Conservation (phyloP, 2,888 invertebrate species). For the Ichneumoninae sp. region DNA sequence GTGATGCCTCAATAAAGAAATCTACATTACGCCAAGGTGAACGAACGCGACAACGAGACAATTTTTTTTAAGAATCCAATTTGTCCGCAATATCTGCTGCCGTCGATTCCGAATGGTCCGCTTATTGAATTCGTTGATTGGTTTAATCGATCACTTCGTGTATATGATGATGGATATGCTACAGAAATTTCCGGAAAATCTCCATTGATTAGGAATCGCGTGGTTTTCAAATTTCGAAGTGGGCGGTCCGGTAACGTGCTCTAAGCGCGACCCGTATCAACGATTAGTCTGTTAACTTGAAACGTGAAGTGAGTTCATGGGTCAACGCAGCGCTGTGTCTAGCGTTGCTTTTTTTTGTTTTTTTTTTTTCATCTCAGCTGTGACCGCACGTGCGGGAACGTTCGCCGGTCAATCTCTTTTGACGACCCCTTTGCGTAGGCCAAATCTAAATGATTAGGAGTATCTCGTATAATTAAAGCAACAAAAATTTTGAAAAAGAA, state of each 20-base stretch:
- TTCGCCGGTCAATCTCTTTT: slow-evolving; percentile 43
- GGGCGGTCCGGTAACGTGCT: slow-evolving; percentile 41
- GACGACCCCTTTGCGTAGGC: slow-evolving; percentile 17
- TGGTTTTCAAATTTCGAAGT: slow-evolving; percentile 24
- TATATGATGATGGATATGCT: not conserved
- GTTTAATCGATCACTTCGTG: not conserved
- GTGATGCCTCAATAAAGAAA: slow-evolving; percentile 38
- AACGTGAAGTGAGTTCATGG: slow-evolving; percentile 21
- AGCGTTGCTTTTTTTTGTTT: slow-evolving; percentile 7
- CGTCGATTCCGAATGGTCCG: not conserved
- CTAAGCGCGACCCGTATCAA: slow-evolving; percentile 20
- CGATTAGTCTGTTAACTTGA: slow-evolving; percentile 35
- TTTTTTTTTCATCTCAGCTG: slow-evolving; percentile 5
- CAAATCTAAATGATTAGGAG: slow-evolving; percentile 27
- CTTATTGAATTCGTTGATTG: not conserved
- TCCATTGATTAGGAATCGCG: not conserved
- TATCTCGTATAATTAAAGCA: slow-evolving; percentile 14
- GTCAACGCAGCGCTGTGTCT: slow-evolving; percentile 42
- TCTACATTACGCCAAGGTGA: slow-evolving; percentile 28
- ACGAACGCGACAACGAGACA: slow-evolving; percentile 15
- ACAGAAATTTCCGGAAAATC: not conserved
- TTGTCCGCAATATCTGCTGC: not conserved
- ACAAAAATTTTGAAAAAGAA: not conserved
- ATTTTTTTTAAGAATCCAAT: not conserved
- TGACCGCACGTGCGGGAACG: not conserved